Evolutionary conservation across 1,140 invertebrate species (phyloP).

Genomic region (Papilio polyxenes): DNA sequence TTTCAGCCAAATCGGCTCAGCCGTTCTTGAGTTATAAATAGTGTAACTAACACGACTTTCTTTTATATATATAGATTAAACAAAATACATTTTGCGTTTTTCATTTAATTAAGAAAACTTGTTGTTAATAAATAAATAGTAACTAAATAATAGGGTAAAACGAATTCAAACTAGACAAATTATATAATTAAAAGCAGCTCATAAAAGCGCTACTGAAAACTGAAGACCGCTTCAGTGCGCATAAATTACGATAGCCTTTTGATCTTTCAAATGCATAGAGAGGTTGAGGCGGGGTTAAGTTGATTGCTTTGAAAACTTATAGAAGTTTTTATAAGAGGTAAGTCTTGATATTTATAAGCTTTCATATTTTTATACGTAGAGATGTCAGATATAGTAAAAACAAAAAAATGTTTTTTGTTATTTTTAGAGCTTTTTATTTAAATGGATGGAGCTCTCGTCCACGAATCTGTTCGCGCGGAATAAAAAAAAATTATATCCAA

Average conservation of each 20-base stretch:
- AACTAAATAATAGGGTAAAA: background rate
- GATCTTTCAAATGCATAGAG: constrained; percentile 1
- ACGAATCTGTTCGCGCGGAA: no score
- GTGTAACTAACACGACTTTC: no score
- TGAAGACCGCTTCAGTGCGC: background rate
- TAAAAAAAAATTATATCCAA: no score
- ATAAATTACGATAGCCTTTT: constrained; percentile 6
- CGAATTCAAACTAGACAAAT: background rate
- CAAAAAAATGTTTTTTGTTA: no score
- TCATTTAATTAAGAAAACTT: no score
- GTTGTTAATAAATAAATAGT: background rate
- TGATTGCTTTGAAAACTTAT: constrained; percentile 15
- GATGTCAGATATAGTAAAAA: background rate
- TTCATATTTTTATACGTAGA: background rate
- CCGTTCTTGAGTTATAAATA: no score
- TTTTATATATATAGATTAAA: no score
- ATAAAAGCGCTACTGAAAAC: background rate
- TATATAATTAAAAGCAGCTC: background rate
- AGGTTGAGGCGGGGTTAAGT: background rate
- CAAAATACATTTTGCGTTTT: no score
- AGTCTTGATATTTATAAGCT: background rate
- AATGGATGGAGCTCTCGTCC: no score
- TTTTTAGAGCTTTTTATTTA: no score
- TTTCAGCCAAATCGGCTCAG: no score
- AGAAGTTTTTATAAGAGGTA: background rate